phyloP scores from a whole-genome alignment of 2,888 invertebrate species.

The Microctonus hyperodae region DNA sequence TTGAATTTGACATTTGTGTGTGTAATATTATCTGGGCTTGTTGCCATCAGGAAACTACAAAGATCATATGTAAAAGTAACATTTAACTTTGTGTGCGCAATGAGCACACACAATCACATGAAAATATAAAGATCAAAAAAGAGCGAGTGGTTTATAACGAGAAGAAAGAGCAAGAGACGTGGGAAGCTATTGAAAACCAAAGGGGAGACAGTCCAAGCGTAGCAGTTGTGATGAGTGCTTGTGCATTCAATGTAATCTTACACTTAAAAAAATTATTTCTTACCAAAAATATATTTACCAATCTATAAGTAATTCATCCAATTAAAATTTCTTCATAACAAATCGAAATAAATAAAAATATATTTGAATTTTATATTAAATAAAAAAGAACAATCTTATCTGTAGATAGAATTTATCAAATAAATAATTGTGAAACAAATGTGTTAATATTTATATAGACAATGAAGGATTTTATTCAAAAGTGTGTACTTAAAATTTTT shows the following conservation, averaged over 20 bases:
- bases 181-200: slow-evolving; percentile 21
- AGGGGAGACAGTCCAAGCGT: slow-evolving; percentile 18
- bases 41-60: neutral
- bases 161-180: slow-evolving; percentile 13
- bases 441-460: neutral
- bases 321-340: too few relatives aligned
- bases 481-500: neutral
- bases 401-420: neutral
- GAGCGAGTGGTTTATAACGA: slow-evolving; percentile 8
- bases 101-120: neutral
- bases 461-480: neutral
- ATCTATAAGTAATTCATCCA: too few relatives aligned
- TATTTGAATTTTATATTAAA: neutral
- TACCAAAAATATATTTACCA: neutral
- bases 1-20: slow-evolving; percentile 61
- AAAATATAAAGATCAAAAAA: neutral
- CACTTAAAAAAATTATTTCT: neutral
- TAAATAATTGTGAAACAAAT: neutral
- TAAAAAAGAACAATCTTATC: neutral
- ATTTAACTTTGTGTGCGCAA: neutral
- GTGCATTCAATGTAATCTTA: neutral
- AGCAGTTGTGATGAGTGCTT: slow-evolving; percentile 18
- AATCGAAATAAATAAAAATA: too few relatives aligned
- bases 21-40: slow-evolving; percentile 56
- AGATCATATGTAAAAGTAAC: neutral